These are phyloP conservation scores for Mactromeris polynyma DNA, from an alignment of 2,888 invertebrate species.

Conservation along the genomic window DNA sequence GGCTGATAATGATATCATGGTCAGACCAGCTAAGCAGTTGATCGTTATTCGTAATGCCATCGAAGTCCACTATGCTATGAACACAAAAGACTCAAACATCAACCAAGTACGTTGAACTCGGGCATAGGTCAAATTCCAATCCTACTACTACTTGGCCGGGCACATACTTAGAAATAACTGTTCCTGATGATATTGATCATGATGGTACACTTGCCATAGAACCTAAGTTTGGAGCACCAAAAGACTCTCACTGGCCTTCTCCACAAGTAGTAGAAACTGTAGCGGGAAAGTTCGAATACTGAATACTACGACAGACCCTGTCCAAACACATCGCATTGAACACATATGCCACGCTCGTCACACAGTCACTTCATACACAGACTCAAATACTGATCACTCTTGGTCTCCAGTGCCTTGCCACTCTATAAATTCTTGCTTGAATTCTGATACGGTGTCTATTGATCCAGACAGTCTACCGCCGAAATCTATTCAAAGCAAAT, in stretches of 20 bases:
- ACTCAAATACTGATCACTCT: not conserved
- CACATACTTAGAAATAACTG: constrained; percentile 32
- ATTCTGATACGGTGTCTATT: constrained; percentile 27
- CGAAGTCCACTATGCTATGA: not conserved
- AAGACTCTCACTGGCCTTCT: not conserved
- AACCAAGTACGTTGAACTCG: not conserved
- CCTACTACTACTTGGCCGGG: constrained; percentile 49
- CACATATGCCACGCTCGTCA: constrained; percentile 24
- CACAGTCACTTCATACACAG: not conserved
- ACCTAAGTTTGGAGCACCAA: not conserved
- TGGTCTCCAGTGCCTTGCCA: not conserved
- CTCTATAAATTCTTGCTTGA: not conserved
- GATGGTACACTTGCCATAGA: constrained; percentile 27
- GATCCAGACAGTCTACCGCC: constrained; percentile 53
- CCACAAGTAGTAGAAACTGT: constrained; percentile 46
- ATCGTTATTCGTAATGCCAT: not conserved
- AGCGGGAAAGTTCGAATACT: constrained; percentile 30
- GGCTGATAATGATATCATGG: constrained; percentile 11
- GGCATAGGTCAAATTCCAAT: not conserved
- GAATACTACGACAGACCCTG: constrained; percentile 42
- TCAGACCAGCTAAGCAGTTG: not conserved
- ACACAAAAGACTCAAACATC: not conserved
- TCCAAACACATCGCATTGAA: constrained; percentile 32
- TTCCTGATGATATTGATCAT: constrained; percentile 29
- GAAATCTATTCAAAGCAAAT: not conserved